Evolutionary conservation across 2,888 invertebrate genomes (phyloP).

Genomic region (Sminthurinus aureus): DNA sequence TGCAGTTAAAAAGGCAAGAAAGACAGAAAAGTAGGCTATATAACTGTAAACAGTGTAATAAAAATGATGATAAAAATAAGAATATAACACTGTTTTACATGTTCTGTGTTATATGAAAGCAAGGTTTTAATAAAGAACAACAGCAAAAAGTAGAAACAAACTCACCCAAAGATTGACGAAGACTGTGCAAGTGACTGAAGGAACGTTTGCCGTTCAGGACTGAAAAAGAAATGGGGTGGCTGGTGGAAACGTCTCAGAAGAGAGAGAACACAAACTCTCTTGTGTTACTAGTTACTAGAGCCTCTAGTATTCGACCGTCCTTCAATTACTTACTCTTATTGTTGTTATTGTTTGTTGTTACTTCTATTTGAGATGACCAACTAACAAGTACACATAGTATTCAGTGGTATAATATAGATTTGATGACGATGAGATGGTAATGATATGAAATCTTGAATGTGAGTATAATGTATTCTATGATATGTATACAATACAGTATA

Average conservation of each 20-base stretch:
- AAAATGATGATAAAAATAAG: no score
- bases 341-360: slow-evolving; percentile 9
- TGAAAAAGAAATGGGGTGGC: neutral
- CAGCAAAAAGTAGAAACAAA: neutral
- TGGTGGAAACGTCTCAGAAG: neutral
- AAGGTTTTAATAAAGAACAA: neutral
- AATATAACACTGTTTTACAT: no score
- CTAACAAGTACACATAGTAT: neutral
- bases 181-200: slow-evolving; percentile 15
- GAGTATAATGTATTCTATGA: neutral
- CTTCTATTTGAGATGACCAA: slow-evolving; percentile 13
- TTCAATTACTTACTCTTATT: slow-evolving; percentile 5
- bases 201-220: neutral
- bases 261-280: neutral
- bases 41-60: no score
- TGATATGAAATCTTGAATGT: neutral
- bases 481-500: neutral
- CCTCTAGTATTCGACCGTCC: no score
- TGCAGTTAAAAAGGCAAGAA: no score
- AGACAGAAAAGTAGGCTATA: no score
- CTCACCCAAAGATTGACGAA: slow-evolving; percentile 22
- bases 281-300: neutral
- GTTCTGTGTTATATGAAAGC: neutral
- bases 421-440: neutral
- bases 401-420: no score